Evolutionary conservation across 37 sponge, comb jelly and placozoan genomes (phyloP), one percentile per base, ranked within the genome.

Genomic region (Halisarca cf. caerulea): DNA sequence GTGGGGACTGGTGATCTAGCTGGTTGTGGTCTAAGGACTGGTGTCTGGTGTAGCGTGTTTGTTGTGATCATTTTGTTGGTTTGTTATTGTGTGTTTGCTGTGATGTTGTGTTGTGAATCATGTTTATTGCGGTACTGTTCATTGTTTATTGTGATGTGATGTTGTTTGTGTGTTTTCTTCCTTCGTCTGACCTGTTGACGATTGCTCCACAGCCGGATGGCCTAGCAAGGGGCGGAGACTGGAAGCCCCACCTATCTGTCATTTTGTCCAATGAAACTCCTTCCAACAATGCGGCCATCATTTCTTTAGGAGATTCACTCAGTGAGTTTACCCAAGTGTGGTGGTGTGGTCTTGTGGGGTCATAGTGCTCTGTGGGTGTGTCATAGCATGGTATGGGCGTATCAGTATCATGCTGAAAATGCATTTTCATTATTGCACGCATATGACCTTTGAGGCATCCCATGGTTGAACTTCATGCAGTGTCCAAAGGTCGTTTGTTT

Each of bases 181-280:
- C 20, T 20, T 57, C 20, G 18, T 55, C 58, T 21, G 15, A 18
- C 58, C 15, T 55, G 58, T 55, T 21, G 15, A 55, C 58, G 18
- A 15, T 35, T 39, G 40, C 70, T 6, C n/a, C 70, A 7, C 81
- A 94, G 86, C 86, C 88, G 2, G 90, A 88, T n/a, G 91, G 91
- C 1, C 70, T 94, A 66, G 3, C 64, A 20, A 82, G 91, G 38
- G 91, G 91, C 15, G 91, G 91, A 20, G 85, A 86, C 84, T 94
- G 94, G 94, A 84, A 72, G 47, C 86, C 86, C 8, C 94, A 94
- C 64, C 89, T 94, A 20, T 84, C 94, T 59, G 90, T 94, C 86
- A 90, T 94, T 3, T 37, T 94, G 0, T 82, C 94, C 39, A 90
- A 94, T 66, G 69, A 71, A 15, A 34, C 35, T 47, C 37, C 82